Base-by-base conservation (phyloP, 2,797 vertebrate species). In the Tauraco hartlaubi region DNA sequence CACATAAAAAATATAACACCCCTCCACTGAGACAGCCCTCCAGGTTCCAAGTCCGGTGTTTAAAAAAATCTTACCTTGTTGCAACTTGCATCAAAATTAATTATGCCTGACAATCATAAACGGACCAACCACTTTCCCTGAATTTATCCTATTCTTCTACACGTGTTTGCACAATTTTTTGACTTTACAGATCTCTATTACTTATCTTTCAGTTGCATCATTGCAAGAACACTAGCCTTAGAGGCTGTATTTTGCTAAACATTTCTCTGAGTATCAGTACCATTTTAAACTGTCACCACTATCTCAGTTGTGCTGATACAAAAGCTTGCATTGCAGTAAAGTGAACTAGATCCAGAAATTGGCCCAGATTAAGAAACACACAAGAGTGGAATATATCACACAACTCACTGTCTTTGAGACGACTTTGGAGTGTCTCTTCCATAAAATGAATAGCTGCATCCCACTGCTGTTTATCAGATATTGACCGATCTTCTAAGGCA, bases 401-500 rank as follows among this genome's bases (percentile, higher is more conserved):
- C 5, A 66, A 98, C 99, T 72, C 98, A 99, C 99, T 99, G 96
- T 99, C 99, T 98, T 98, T 99, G 94, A 99, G 99, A 54, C 99
- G 99, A 37, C 99, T 98, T 69, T 99, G 98, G 84, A 99, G 98
- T 2, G 99, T 99, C 95, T 99, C 99, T 94, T 99, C 99, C 99
- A 99, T 99, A 87, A 99, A 99, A 96, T 99, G 98, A 96, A 99
- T 99, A 35, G 99, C 99, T 59, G 99, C 99, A 52, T 99, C 99
- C 99, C 99, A 99, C 94, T 99, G 99, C 67, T 99, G 99, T 83
- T 99, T 99, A 95, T 99, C 99, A 15, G 99, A 99, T 97, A 99
- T 99, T 76, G 99, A 99, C 33, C 99, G 98, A 86, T 99, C 99
- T 97, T 99, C 99, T 43, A 99, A 97, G 71, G 99, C 99, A 28